Evolutionary conservation across 2,113 vertebrate species (phyloP).

Genomic region (Piaya cayana): DNA sequence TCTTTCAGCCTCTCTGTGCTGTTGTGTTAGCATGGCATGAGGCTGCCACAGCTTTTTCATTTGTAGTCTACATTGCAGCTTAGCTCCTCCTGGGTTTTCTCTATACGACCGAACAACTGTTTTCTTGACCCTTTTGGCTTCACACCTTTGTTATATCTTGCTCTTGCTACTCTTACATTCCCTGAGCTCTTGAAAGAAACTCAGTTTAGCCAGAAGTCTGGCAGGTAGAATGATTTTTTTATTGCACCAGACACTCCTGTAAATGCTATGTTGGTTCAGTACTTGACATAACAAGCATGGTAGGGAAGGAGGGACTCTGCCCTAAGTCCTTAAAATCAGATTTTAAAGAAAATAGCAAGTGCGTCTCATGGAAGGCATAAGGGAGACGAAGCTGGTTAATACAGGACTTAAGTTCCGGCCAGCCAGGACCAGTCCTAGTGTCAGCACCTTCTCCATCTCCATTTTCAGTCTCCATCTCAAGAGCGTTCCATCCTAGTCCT

Average conservation of each 20-base stretch:
- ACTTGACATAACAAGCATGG: neutral
- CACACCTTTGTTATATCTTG: neutral
- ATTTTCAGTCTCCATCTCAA: neutral
- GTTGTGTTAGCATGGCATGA: neutral
- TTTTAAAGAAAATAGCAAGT: neutral
- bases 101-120: neutral
- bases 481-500: neutral
- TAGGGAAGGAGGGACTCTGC: neutral
- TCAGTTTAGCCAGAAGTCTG: neutral
- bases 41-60: neutral
- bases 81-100: neutral
- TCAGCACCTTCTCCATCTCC: neutral
- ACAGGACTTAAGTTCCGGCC: neutral
- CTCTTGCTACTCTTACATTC: neutral
- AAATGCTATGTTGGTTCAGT: neutral
- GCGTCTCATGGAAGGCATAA: neutral
- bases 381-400: neutral
- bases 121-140: neutral
- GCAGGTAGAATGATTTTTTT: neutral
- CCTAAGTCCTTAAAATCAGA: neutral
- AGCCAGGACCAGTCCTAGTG: neutral
- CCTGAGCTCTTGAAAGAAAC: neutral
- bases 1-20: neutral
- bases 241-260: neutral
- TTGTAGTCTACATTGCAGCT: fast-evolving